phyloP scores from a whole-genome alignment of 2,113 vertebrate genomes.

The Eudyptes chrysolophus region DNA sequence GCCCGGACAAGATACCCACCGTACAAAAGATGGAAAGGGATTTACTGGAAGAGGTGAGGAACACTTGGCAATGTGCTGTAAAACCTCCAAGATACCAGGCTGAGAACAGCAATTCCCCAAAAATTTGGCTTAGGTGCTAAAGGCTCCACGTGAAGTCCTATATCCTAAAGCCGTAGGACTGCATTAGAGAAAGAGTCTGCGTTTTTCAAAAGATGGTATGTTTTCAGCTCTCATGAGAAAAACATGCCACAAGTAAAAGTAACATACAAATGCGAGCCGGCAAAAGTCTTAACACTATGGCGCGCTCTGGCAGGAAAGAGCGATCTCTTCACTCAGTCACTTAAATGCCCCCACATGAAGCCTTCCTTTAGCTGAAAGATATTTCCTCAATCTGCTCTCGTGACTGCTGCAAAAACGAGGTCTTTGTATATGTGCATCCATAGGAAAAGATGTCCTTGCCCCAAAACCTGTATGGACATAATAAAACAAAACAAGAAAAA shows the following conservation, averaged over 20 bases:
- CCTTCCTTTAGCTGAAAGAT: neutral
- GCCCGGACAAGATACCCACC: neutral
- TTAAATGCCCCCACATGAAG: neutral
- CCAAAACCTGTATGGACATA: neutral
- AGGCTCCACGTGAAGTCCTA: neutral
- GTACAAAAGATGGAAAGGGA: neutral
- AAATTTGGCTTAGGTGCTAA: neutral
- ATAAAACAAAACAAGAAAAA: neutral
- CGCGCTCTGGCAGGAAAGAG: neutral
- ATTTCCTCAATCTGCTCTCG: neutral
- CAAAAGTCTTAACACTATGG: neutral
- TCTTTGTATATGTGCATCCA: neutral
- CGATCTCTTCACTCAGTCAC: neutral
- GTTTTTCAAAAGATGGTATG: neutral
- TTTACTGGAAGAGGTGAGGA: neutral
- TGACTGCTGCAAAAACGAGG: neutral
- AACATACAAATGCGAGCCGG: fast-evolving
- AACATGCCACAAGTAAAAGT: neutral
- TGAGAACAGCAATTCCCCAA: neutral
- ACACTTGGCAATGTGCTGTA: neutral
- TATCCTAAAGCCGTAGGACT: neutral
- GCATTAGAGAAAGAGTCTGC: neutral
- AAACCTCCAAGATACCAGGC: neutral
- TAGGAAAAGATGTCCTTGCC: neutral
- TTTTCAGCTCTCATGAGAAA: neutral